Evolutionary conservation across 1,140 invertebrate species (phyloP).

Genomic region (Subanguina moxae): DNA sequence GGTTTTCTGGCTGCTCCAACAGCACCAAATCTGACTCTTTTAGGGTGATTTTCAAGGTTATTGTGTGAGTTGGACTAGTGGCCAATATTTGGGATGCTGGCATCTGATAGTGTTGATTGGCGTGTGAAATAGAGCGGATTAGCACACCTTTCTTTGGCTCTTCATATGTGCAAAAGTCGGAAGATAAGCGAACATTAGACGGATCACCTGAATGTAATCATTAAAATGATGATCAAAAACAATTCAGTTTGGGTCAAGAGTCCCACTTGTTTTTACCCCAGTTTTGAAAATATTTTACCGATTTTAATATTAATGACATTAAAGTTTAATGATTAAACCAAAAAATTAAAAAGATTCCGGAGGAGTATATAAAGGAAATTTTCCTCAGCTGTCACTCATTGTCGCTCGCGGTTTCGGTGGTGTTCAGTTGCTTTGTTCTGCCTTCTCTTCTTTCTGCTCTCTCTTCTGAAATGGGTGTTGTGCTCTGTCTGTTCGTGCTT

Average conservation of each 20-base stretch:
- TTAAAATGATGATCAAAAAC: too few species aligned
- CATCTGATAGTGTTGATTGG: slow-evolving; percentile 59
- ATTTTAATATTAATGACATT: too few species aligned
- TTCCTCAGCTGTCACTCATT: too few species aligned
- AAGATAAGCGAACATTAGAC: background rate
- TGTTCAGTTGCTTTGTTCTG: too few species aligned
- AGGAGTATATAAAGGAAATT: too few species aligned
- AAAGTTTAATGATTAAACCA: too few species aligned
- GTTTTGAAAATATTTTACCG: too few species aligned
- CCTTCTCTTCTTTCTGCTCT: too few species aligned
- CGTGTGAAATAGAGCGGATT: slow-evolving; percentile 60
- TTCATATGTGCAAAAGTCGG: background rate
- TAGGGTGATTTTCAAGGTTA: slow-evolving; percentile 86
- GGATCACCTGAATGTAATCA: background rate
- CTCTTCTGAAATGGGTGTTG: slow-evolving; percentile 6
- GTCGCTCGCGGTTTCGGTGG: too few species aligned
- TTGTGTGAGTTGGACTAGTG: background rate
- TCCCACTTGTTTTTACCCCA: too few species aligned
- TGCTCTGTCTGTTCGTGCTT: background rate
- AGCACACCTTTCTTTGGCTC: slow-evolving; percentile 59
- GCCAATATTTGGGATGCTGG: background rate
- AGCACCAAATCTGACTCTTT: slow-evolving; percentile 90
- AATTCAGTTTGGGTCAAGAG: too few species aligned
- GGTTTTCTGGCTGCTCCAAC: slow-evolving; percentile 79
- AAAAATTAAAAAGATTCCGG: too few species aligned